phyloP scores from a whole-genome alignment of 2,113 vertebrate genomes.

The Isurus oxyrinchus region DNA sequence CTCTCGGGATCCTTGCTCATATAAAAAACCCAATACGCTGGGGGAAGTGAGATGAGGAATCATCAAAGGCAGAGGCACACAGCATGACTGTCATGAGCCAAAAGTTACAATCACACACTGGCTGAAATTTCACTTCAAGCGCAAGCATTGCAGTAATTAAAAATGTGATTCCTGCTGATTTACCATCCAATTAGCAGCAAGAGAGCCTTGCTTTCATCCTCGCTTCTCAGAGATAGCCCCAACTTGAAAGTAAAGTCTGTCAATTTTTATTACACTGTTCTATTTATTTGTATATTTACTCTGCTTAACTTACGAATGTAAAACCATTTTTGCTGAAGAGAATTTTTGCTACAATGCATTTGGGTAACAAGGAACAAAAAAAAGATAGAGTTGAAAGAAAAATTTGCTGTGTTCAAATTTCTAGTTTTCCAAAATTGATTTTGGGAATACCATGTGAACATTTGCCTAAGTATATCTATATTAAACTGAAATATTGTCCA shows the following conservation, averaged over 20 bases:
- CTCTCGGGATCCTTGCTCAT: conserved; percentile 61
- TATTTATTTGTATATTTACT: conserved; percentile 26
- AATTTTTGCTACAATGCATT: neutral
- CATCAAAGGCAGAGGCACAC: conserved; percentile 89
- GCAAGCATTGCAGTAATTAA: conserved; percentile 92
- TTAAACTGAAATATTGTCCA: neutral
- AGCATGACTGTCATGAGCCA: conserved; percentile 89
- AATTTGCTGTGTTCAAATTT: neutral
- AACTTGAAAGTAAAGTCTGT: conserved; percentile 45
- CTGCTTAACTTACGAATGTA: neutral
- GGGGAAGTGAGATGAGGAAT: conserved; percentile 74
- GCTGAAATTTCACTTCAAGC: conserved; percentile 76
- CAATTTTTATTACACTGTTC: conserved; percentile 11
- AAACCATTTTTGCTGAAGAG: neutral
- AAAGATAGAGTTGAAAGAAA: neutral
- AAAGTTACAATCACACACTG: conserved; percentile 92
- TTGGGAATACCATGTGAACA: neutral
- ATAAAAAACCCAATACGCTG: conserved; percentile 73
- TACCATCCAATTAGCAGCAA: conserved; percentile 91
- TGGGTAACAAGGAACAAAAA: neutral
- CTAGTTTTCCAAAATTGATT: neutral
- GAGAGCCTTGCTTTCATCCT: conserved; percentile 81
- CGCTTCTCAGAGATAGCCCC: conserved; percentile 79
- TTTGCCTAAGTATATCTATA: neutral
- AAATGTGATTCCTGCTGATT: conserved; percentile 87